Conservation (phyloP, 2,888 invertebrate genomes). For the Trichacis sp. region DNA sequence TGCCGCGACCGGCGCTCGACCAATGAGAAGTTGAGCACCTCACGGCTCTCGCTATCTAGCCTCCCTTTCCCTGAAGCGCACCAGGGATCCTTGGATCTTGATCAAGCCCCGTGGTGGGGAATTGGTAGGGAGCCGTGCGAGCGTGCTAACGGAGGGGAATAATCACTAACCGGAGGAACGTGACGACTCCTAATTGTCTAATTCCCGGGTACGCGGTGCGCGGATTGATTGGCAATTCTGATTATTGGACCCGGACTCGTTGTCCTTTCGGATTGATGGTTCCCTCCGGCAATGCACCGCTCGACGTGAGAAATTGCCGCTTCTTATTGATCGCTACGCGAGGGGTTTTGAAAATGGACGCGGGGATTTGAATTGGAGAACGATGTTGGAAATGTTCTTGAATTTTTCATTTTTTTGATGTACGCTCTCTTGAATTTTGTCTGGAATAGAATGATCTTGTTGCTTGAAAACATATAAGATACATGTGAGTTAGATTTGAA, state of each 20-base stretch:
- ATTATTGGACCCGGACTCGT: conserved; percentile 47
- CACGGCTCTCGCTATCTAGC: conserved; percentile 29
- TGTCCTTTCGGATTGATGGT: conserved; percentile 43
- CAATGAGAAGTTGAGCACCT: conserved; percentile 46
- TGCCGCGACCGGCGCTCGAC: conserved; percentile 28
- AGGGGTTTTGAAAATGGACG: too few species aligned
- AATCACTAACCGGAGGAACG: conserved; percentile 52
- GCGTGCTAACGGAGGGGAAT: conserved; percentile 25
- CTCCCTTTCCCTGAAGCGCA: conserved; percentile 38
- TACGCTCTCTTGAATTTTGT: too few species aligned
- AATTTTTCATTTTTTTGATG: too few species aligned
- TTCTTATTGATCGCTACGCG: too few species aligned
- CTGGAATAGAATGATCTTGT: too few species aligned
- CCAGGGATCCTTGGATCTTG: conserved; percentile 24
- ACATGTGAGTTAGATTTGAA: too few species aligned
- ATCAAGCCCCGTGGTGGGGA: conserved; percentile 1
- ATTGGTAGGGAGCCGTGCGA: conserved; percentile 19
- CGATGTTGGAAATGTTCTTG: too few species aligned
- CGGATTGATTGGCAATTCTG: conserved; percentile 64
- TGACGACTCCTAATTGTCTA: conserved; percentile 70
- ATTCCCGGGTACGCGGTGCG: conserved; percentile 65
- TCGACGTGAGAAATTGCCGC: too few species aligned
- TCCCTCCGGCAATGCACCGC: conserved; percentile 6
- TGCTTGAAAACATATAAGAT: too few species aligned
- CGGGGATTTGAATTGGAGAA: too few species aligned